Conservation (phyloP, 1,140 invertebrate genomes). For the Macrobrachium nipponense region DNA sequence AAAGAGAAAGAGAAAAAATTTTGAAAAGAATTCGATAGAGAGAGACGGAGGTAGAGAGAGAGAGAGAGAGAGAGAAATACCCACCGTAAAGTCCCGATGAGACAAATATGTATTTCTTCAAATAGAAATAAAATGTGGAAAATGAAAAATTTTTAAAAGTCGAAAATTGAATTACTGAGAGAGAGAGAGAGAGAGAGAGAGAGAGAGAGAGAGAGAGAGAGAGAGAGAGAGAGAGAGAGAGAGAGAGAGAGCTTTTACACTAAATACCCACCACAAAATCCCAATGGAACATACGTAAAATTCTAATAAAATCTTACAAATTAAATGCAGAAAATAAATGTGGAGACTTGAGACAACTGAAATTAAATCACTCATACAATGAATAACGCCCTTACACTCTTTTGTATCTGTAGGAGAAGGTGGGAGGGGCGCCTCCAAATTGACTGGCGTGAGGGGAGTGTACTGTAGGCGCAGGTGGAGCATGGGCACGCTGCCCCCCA, state of each 20-base stretch:
- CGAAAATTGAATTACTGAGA: too few species aligned
- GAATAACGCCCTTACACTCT: constrained; percentile 17
- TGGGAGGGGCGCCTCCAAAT: constrained; percentile 66
- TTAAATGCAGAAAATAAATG: too few species aligned
- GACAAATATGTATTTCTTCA: too few species aligned
- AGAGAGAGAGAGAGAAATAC: constrained; percentile 20
- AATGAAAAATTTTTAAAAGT: too few species aligned
- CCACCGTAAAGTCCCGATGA: too few species aligned
- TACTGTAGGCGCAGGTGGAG: constrained; percentile 71
- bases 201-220: constrained; percentile 36
- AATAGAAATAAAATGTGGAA: too few species aligned
- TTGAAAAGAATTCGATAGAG: too few species aligned
- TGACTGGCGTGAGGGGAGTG: constrained; percentile 69
- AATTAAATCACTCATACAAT: too few species aligned
- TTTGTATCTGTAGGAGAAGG: constrained; percentile 47
- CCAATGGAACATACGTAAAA: too few species aligned
- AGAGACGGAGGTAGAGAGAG: too few species aligned
- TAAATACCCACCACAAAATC: background rate
- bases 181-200: constrained; percentile 26
- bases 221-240: constrained; percentile 36
- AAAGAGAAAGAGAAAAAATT: constrained; percentile 32
- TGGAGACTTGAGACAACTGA: too few species aligned
- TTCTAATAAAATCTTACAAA: background rate
- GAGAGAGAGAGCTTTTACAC: background rate
- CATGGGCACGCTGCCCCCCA: constrained; percentile 67